phyloP scores from a whole-genome alignment of 1,140 invertebrate species.

The Frieseomelitta varia region DNA sequence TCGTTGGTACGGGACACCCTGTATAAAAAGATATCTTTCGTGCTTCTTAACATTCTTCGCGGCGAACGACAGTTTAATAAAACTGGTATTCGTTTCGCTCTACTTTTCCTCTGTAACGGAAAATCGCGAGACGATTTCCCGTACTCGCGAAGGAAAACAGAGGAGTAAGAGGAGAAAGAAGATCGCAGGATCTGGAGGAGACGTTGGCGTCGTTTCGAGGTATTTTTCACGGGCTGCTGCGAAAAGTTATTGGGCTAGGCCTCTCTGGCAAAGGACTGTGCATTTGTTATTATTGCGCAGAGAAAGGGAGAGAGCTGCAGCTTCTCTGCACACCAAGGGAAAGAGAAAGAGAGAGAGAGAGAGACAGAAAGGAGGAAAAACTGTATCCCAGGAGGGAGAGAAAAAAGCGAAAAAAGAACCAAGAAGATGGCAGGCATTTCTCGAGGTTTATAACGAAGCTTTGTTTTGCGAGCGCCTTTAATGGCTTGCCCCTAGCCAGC shows the following conservation, averaged over 20 bases:
- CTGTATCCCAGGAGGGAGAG: neutral
- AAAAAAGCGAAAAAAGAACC: constrained; percentile 11
- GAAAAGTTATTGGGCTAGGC: constrained; percentile 61
- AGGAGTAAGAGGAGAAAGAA: neutral
- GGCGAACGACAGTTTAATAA: too few species aligned
- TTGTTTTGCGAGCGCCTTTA: constrained; percentile 74
- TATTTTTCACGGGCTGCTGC: constrained; percentile 32
- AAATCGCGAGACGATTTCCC: constrained; percentile 1
- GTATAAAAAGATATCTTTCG: too few species aligned
- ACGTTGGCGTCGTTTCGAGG: constrained; percentile 21
- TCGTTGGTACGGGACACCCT: too few species aligned
- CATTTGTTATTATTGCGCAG: constrained; percentile 65
- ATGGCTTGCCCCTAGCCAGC: constrained; percentile 60
- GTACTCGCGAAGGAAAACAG: neutral
- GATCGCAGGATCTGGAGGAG: neutral
- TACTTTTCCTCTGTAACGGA: neutral
- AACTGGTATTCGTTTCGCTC: too few species aligned
- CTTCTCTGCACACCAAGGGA: constrained; percentile 2
- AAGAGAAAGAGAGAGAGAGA: neutral
- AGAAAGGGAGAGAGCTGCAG: constrained; percentile 15
- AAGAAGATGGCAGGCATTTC: constrained; percentile 48
- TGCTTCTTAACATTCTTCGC: too few species aligned
- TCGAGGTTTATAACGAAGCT: constrained; percentile 72
- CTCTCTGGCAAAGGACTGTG: constrained; percentile 41
- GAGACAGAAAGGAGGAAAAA: neutral